phyloP scores from a whole-genome alignment of 2,888 invertebrate species.

The Caenorhabditis plicata region DNA sequence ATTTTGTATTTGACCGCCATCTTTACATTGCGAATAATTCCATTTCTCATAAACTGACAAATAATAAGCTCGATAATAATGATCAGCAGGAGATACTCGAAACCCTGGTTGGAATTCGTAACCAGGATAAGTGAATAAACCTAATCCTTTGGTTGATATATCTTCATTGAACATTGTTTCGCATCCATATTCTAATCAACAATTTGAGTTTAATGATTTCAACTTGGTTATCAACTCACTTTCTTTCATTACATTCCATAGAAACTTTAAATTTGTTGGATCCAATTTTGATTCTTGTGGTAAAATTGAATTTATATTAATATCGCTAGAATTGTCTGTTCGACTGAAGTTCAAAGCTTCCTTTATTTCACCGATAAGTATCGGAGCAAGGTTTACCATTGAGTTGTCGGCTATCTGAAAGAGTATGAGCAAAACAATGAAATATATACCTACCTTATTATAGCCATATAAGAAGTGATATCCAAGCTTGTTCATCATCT shows the following conservation, averaged over 20 bases:
- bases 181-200: constrained; percentile 41
- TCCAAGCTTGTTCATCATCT: constrained; percentile 72
- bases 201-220: background rate
- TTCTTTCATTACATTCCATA: constrained; percentile 57
- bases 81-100: constrained; percentile 65
- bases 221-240: constrained; percentile 20
- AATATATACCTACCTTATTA: constrained; percentile 75
- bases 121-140: constrained; percentile 53
- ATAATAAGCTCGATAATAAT: constrained; percentile 66
- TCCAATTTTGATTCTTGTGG: constrained; percentile 34
- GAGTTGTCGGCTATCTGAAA: constrained; percentile 79
- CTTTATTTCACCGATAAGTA: constrained; percentile 74
- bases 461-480: constrained; percentile 83
- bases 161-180: constrained; percentile 56
- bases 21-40: constrained; percentile 29
- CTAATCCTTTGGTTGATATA: constrained; percentile 36
- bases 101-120: constrained; percentile 60
- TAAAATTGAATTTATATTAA: constrained; percentile 42
- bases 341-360: constrained; percentile 31
- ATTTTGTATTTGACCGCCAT: constrained; percentile 36
- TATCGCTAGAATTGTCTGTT: constrained; percentile 29
- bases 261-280: constrained; percentile 45
- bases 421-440: background rate
- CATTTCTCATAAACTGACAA: constrained; percentile 46
- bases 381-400: constrained; percentile 83